These are phyloP conservation scores for Anthopleura xanthogrammica DNA, from an alignment of 92 coral and sea anemone genomes.

Conservation along the genomic window DNA sequence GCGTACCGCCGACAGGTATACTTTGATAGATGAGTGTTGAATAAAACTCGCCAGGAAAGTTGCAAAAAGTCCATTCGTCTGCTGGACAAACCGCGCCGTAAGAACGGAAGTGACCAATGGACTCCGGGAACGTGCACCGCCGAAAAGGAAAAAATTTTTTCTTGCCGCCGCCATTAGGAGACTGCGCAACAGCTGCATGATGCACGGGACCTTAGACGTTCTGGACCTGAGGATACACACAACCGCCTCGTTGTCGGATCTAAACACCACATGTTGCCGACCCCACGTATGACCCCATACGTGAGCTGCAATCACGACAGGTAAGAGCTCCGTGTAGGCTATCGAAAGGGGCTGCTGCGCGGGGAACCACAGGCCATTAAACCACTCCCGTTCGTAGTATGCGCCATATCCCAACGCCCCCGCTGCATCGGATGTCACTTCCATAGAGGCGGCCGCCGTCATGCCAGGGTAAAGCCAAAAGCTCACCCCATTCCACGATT, in stretches of 20 bases:
- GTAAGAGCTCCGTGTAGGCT: constrained; percentile 41
- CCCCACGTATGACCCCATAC: constrained; percentile 8
- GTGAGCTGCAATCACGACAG: constrained; percentile 27
- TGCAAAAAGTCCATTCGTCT: background rate
- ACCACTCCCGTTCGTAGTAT: constrained; percentile 18
- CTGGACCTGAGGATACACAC: background rate
- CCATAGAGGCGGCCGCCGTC: background rate
- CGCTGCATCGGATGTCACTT: constrained; percentile 15
- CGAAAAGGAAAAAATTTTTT: background rate
- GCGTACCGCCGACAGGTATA: constrained; percentile 4
- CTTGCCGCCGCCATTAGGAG: constrained; percentile 15
- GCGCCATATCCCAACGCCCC: constrained; percentile 22
- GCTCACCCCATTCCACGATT: constrained; percentile 5
- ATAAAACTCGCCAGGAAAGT: background rate
- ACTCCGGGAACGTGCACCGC: constrained; percentile 20
- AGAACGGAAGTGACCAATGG: background rate
- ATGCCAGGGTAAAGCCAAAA: constrained; percentile 24
- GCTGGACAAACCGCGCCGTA: constrained; percentile 4
- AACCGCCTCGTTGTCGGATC: background rate
- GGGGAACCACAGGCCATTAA: constrained; percentile 3
- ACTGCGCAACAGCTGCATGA: constrained; percentile 1
- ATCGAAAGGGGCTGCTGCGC: constrained; percentile 10
- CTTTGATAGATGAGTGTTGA: constrained; percentile 11
- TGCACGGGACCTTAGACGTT: background rate
- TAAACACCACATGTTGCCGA: background rate